phyloP scores from a whole-genome alignment of 2,888 invertebrate species.

The Yponomeuta cagnagella region DNA sequence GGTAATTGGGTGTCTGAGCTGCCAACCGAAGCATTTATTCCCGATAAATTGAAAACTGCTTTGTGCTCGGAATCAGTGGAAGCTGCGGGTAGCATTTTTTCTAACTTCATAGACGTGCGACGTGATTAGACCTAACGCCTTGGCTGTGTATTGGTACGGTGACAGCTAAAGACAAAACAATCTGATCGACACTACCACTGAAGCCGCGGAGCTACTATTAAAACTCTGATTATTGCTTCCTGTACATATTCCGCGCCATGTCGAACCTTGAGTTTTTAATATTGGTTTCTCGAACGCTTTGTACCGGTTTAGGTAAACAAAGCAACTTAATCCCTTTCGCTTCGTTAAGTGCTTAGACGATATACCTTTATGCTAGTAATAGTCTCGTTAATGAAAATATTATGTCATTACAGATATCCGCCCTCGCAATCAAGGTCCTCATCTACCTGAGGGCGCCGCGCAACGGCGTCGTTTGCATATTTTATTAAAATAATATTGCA shows the following conservation, averaged over 20 bases:
- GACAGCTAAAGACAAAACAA: neutral
- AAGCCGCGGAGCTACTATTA: too few relatives aligned
- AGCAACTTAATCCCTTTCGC: neutral
- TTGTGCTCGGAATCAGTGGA: conserved; percentile 63
- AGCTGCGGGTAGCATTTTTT: conserved; percentile 51
- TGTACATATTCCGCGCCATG: neutral
- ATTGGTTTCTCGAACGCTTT: neutral
- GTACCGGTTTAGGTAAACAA: neutral
- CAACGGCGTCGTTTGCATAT: conserved; percentile 72
- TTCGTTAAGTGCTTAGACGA: neutral
- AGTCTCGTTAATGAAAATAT: conserved; percentile 67
- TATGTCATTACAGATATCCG: conserved; percentile 65
- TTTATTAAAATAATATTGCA: conserved; percentile 76
- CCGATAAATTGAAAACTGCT: conserved; percentile 73
- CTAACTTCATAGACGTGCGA: conserved; percentile 30
- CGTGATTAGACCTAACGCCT: conserved; percentile 22
- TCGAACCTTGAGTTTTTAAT: neutral
- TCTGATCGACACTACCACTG: conserved; percentile 16
- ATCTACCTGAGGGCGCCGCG: conserved; percentile 55
- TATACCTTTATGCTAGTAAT: conserved; percentile 30
- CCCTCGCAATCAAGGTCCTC: conserved; percentile 58
- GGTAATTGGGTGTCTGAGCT: conserved; percentile 75
- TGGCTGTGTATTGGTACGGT: neutral
- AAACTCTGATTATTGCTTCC: too few relatives aligned
- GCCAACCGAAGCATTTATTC: conserved; percentile 73